Percentiles rank a stretch among this genome's conserved stretches.
phyloP scores from a whole-genome alignment of 2,113 vertebrate species.

The Oreochromis spilurus region DNA sequence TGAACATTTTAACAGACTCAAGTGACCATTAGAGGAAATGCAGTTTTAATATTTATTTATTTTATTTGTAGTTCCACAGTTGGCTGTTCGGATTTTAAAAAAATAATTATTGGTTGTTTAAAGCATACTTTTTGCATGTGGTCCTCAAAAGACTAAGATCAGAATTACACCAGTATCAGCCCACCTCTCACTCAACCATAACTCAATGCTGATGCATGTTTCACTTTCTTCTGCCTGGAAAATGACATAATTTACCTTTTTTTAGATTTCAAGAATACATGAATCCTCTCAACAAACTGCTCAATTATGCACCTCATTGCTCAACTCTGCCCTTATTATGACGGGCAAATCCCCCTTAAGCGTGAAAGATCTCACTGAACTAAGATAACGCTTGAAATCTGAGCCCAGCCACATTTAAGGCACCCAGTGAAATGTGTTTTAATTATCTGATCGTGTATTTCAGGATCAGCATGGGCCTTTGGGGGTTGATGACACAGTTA shows the following conservation, averaged over 20 bases:
- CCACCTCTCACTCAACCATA: not conserved
- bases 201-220: not conserved
- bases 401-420: not conserved
- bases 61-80: not conserved
- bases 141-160: not conserved
- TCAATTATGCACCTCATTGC: not conserved
- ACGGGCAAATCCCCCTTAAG: not conserved
- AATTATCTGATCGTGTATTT: not conserved
- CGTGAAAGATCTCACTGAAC: not conserved
- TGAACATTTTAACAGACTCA: not conserved
- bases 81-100: not conserved
- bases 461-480: not conserved
- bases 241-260: not conserved
- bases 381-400: not conserved
- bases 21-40: not conserved
- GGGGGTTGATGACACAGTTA: not conserved
- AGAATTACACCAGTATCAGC: not conserved
- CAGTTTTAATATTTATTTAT: not conserved
- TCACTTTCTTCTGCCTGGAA: not conserved
- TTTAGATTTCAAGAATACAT: not conserved
- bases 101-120: not conserved
- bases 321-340: not conserved
- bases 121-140: not conserved
- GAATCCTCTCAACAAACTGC: not conserved
- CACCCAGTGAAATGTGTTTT: not conserved